Conservation (phyloP, 2,113 vertebrate species). For the Myotis lucifugus region DNA sequence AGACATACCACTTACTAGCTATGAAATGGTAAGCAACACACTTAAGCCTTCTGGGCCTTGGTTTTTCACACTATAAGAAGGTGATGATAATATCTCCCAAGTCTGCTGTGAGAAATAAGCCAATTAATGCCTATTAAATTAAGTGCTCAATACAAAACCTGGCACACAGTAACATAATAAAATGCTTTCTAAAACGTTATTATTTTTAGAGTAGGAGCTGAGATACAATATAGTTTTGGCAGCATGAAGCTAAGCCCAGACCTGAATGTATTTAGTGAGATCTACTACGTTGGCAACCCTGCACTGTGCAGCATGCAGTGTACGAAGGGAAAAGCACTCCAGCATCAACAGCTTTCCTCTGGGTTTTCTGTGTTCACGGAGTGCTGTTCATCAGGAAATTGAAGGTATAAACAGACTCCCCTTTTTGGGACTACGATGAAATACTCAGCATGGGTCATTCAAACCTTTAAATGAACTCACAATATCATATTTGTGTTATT, state of each 20-base stretch:
- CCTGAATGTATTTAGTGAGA: neutral
- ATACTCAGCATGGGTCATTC: neutral
- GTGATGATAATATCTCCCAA: neutral
- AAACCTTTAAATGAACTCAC: too few species aligned
- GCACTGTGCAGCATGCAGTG: accelerated
- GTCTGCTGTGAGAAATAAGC: neutral
- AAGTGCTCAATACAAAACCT: neutral
- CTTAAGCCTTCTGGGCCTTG: neutral
- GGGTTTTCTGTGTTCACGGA: neutral
- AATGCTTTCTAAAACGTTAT: neutral
- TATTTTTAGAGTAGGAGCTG: neutral
- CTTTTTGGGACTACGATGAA: neutral
- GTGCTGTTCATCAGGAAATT: neutral
- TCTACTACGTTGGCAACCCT: neutral
- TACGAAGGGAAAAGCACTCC: neutral
- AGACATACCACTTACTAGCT: neutral
- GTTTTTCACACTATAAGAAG: neutral
- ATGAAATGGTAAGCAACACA: neutral
- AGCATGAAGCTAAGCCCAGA: neutral
- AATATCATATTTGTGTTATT: neutral
- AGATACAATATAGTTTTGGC: neutral
- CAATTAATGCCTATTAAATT: neutral
- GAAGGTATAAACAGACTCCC: neutral
- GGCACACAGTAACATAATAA: neutral
- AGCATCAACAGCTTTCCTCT: neutral